Evolutionary conservation across 2,888 invertebrate genomes (phyloP).

Genomic region (Clitarchus hookeri): DNA sequence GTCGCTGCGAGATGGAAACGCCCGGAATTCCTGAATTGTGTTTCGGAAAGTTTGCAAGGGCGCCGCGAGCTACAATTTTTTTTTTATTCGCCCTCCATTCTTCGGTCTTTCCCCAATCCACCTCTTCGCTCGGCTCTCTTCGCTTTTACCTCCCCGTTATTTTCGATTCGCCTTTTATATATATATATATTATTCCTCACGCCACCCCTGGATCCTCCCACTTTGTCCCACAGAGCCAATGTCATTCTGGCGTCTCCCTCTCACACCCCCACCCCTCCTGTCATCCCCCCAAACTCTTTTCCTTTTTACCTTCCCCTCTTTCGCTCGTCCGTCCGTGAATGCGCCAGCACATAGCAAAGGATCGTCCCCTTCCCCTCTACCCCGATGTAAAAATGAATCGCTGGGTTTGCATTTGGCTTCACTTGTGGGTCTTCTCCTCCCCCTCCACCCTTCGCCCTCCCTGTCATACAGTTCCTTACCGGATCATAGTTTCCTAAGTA

Average conservation of each 20-base stretch:
- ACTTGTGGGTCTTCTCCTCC: neutral
- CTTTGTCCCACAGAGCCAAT: too few relatives aligned
- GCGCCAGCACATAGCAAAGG: neutral
- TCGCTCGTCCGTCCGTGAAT: neutral
- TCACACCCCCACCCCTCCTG: too few relatives aligned
- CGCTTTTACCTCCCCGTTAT: neutral
- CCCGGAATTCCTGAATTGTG: too few relatives aligned
- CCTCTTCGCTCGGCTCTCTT: neutral
- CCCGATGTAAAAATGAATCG: neutral
- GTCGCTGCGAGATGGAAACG: too few relatives aligned
- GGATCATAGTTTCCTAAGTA: neutral
- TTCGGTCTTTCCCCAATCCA: neutral
- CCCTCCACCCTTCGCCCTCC: neutral
- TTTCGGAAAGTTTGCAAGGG: neutral
- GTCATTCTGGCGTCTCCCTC: too few relatives aligned
- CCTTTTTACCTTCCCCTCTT: neutral
- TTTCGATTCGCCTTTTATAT: neutral
- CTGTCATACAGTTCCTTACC: neutral
- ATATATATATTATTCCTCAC: neutral
- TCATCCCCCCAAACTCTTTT: too few relatives aligned
- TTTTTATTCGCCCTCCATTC: neutral
- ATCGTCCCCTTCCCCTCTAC: neutral
- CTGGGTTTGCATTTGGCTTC: neutral
- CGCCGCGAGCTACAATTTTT: neutral
- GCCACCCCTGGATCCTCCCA: too few relatives aligned